Evolutionary conservation across 2,113 vertebrate species (phyloP).

Genomic region (Tylochromis polylepis): DNA sequence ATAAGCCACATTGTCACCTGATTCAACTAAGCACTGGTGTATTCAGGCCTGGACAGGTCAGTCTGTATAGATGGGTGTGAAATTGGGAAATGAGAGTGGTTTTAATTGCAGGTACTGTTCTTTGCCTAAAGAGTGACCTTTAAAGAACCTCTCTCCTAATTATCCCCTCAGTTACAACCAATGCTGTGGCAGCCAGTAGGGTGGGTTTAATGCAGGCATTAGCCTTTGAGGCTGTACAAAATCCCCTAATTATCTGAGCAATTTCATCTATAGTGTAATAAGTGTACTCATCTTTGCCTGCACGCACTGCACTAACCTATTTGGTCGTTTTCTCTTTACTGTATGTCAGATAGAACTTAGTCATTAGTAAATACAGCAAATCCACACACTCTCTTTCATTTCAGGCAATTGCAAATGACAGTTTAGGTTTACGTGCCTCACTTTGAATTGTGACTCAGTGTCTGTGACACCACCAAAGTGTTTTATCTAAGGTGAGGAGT

Average conservation of each 20-base stretch:
- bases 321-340: neutral
- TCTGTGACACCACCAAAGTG: conserved; percentile 10
- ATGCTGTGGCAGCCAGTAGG: neutral
- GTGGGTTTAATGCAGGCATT: conserved; percentile 18
- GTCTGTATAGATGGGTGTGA: neutral
- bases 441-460: conserved; percentile 16
- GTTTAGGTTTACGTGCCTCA: neutral
- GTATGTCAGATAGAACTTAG: neutral
- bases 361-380: conserved; percentile 5
- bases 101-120: conserved; percentile 39
- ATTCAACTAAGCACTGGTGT: neutral
- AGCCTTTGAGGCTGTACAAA: neutral
- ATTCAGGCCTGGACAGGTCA: neutral
- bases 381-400: conserved; percentile 23
- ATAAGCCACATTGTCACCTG: neutral
- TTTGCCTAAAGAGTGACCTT: conserved; percentile 23
- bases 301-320: neutral
- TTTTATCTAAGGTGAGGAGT: conserved; percentile 58
- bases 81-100: conserved; percentile 13
- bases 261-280: neutral
- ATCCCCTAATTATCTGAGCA: neutral
- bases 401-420: conserved; percentile 18
- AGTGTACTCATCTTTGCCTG: neutral
- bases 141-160: conserved; percentile 34
- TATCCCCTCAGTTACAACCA: conserved; percentile 31